Evolutionary conservation across 2,797 vertebrate species (phyloP), one percentile per base, ranked within the genome.

Genomic region (Sylvilagus floridanus): DNA sequence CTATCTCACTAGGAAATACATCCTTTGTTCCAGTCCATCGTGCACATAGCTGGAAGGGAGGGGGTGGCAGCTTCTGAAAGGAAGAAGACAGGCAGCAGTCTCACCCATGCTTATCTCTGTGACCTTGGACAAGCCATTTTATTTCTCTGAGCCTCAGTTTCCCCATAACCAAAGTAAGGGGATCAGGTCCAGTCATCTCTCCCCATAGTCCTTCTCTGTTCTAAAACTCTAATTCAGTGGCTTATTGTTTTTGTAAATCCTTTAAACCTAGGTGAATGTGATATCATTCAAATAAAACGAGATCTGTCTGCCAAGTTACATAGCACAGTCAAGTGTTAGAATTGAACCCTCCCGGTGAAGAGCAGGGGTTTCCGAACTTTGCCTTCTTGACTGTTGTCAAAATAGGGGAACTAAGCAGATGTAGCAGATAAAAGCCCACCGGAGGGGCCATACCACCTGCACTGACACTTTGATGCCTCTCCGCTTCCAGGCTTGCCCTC

Each of bases 211-310:
- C 28, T 96, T 95, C 78, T 35, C 26, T 35, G 22, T 82, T 92
- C 37, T 77, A 72, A 92, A 93, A 92, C 71, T 93, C 68, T 86
- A 84, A 88, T 85, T 88, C 69, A 68, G n/a, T 77, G 42, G 5
- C 24, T 91, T 60, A 35, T 50, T 71, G 35, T 85, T 88, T 89
- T 90, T 88, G 35, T 47, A 87, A 35, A 84, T 82, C 22, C 52
- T 91, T 94, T 94, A 65, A 95, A 88, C 24, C 30, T 75, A 66
- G 28, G 52, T 35, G 52, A 94, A 76, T 85, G 73, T 79, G 32
- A 90, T 92, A 42, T 93, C 92, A 50, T 82, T 91, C 65, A 95
- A 87, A 91, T 84, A 68, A 94, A 97, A 96, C 37, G 81, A 94
- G 47, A 57, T 6, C 81, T 90, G 26, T 71, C 84, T 96, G 84